Percentiles rank a stretch among this genome's conserved stretches.
Conservation (phyloP, 2,888 invertebrate species). For the Cephalotes varians region DNA sequence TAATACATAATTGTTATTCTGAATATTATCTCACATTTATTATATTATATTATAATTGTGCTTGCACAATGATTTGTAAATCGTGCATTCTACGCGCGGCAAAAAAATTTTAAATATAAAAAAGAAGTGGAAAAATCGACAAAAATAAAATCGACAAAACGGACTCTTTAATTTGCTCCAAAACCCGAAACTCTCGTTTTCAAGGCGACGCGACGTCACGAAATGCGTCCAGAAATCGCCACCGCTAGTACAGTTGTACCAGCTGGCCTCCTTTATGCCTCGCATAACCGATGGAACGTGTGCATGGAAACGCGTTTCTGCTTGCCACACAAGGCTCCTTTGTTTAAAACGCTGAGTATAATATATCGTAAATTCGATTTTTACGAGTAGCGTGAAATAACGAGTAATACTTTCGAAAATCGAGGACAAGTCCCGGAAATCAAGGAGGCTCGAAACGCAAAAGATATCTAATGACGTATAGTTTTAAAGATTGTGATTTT, state of each 20-base stretch:
- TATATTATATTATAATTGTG: background rate
- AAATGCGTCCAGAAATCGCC: slow-evolving; percentile 58
- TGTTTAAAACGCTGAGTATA: slow-evolving; percentile 68
- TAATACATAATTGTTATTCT: background rate
- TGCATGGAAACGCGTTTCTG: slow-evolving; percentile 56
- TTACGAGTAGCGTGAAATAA: slow-evolving; percentile 39
- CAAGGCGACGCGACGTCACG: slow-evolving; percentile 41
- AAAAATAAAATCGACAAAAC: background rate
- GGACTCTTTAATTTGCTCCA: background rate
- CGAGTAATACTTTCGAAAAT: slow-evolving; percentile 6
- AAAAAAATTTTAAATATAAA: background rate
- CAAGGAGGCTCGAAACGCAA: background rate
- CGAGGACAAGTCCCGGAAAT: slow-evolving; percentile 7
- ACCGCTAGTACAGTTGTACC: slow-evolving; percentile 18
- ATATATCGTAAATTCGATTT: slow-evolving; percentile 32
- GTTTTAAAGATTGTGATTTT: background rate
- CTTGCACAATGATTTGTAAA: background rate
- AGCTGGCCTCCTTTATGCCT: slow-evolving; percentile 69
- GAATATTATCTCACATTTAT: background rate
- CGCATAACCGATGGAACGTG: slow-evolving; percentile 70
- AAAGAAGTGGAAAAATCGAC: background rate
- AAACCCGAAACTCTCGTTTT: slow-evolving; percentile 16
- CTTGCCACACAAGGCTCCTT: slow-evolving; percentile 72
- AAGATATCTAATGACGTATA: background rate
- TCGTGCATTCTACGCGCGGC: background rate